Evolutionary conservation across 1,140 invertebrate species (phyloP), one percentile per base, ranked within the genome.

Genomic region (Drosophila ananassae): DNA sequence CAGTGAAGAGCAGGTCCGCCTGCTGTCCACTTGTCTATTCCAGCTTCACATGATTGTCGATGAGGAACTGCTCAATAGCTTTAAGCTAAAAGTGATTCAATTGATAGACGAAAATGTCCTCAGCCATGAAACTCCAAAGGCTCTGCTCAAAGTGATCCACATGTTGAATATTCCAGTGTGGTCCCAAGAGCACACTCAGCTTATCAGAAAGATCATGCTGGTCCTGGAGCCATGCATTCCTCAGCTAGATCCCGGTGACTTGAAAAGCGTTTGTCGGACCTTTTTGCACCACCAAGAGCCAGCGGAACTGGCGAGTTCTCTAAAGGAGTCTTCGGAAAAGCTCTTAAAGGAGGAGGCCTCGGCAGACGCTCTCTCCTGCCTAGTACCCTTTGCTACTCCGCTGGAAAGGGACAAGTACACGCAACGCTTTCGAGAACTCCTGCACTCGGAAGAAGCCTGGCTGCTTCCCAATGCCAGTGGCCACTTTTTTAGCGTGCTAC

Each of bases 401-500:
- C 55, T 78, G n/a, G 84, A 92, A 44, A 81, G 92, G 25, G 72
- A 79, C 5, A 64, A 81, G 10, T 92, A 91, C 28, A 59, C 89
- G 55, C 66, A 77, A 3, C 63, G 87, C 2, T 90, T 92, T 34
- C 69, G 74, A 6, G 74, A 90, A 17, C 90, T 92, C 3, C 17
- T 93, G 0, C 47, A 79, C 24, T 60, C 82, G 37, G 28, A 73
- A 4, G 32, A 89, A 5, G 64, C 62, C 32, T 82, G 79, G 55
- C 56, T 57, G 1, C 44, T 57, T 12, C 57, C 75, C 25, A 78
- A 74, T 58, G 67, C 84, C 0, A 79, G 73, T 22, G 67, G 64
- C 0, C 50, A 84, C 10, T 79, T 93, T 6, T 92, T 92, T 25
- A 91, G 91, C 56, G 77, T 93, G 13, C 59, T 93, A n/a, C 79